Conservation (phyloP, 2,797 vertebrate species). For the Valencia hispanica region DNA sequence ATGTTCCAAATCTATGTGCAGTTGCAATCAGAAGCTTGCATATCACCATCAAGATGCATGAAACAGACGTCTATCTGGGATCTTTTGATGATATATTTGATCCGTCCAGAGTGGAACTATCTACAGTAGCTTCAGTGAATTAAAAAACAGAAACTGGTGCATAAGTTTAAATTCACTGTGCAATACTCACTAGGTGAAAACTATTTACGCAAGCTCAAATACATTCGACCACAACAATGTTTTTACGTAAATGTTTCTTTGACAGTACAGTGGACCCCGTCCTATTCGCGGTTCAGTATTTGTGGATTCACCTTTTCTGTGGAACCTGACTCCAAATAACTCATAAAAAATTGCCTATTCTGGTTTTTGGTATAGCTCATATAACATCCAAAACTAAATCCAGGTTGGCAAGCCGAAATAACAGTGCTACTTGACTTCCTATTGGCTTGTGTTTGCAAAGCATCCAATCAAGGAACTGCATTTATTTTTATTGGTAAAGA, state of each 20-base stretch:
- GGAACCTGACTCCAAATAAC: too few species aligned
- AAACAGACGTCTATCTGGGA: background rate
- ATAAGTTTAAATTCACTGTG: background rate
- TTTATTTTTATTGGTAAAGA: too few species aligned
- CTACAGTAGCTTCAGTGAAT: background rate
- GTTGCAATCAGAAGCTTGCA: background rate
- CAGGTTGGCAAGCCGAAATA: too few species aligned
- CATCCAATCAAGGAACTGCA: too few species aligned
- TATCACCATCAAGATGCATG: background rate
- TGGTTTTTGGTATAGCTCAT: too few species aligned
- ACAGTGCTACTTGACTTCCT: too few species aligned
- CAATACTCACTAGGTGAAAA: background rate
- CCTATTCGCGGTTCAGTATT: too few species aligned
- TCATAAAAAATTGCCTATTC: too few species aligned
- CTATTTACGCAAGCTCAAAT: background rate
- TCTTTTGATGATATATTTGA: background rate
- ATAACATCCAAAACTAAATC: too few species aligned
- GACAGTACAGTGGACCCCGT: too few species aligned
- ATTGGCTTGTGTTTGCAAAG: too few species aligned
- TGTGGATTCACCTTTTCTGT: too few species aligned
- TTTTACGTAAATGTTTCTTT: background rate
- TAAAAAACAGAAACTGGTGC: background rate
- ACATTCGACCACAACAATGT: background rate
- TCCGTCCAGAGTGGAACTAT: background rate
- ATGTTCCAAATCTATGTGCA: background rate